Conservation (phyloP, 2,797 vertebrate species). For the Hypotaenidia philippensis region DNA sequence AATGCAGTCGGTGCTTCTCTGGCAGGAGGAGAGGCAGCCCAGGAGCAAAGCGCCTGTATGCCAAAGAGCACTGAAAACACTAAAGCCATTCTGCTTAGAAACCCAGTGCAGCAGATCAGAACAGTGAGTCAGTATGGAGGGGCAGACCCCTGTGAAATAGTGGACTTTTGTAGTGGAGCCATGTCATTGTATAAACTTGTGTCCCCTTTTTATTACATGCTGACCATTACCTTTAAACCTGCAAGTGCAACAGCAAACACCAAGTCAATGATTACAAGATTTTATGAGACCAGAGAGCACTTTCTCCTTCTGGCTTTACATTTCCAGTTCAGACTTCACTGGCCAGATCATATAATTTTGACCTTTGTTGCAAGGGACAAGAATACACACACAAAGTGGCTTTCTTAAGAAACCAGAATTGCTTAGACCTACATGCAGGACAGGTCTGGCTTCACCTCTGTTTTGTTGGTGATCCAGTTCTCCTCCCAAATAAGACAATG, state of each 20-base stretch:
- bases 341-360: neutral
- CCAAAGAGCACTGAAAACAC: slow-evolving; percentile 32
- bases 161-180: neutral
- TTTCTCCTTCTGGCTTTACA: neutral
- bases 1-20: accelerated
- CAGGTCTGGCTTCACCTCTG: neutral
- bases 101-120: neutral
- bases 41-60: neutral
- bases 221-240: slow-evolving; percentile 49
- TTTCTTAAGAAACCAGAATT: neutral
- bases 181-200: neutral
- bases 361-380: neutral
- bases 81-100: slow-evolving; percentile 49
- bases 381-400: neutral
- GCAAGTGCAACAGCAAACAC: slow-evolving; percentile 35
- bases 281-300: neutral
- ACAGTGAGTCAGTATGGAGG: neutral
- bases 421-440: neutral
- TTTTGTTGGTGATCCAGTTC: neutral
- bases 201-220: neutral
- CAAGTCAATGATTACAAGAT: slow-evolving; percentile 66
- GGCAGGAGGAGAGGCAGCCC: neutral
- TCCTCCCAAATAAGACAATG: neutral
- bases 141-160: neutral
- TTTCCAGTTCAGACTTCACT: neutral